phyloP scores from a whole-genome alignment of 2,888 invertebrate species.

The Phyto melanocephala region DNA sequence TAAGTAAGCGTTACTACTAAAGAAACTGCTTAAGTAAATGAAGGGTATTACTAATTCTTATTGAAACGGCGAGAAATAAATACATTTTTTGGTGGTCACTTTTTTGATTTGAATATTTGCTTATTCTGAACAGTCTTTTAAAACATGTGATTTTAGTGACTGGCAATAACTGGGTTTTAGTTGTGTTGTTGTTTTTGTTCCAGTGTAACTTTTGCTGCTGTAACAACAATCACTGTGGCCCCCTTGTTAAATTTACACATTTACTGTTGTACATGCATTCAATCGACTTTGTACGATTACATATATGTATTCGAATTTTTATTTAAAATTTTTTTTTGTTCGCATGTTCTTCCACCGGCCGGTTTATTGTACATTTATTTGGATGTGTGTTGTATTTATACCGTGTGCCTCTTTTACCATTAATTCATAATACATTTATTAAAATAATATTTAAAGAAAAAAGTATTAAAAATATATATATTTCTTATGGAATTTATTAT shows the following conservation, averaged over 20 bases:
- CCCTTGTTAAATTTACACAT: constrained; percentile 38
- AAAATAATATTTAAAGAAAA: too few species aligned
- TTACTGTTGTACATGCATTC: background rate
- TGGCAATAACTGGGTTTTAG: constrained; percentile 46
- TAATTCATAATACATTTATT: constrained; percentile 49
- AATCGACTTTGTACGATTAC: constrained; percentile 39
- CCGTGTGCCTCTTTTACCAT: constrained; percentile 14
- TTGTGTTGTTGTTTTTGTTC: background rate
- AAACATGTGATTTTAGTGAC: constrained; percentile 61
- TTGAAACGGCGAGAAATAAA: too few species aligned
- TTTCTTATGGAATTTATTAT: constrained; percentile 48
- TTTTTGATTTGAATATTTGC: too few species aligned
- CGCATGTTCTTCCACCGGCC: constrained; percentile 34
- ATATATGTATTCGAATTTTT: constrained; percentile 32
- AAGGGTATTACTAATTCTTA: too few species aligned
- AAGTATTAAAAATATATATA: background rate
- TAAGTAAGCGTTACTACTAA: too few species aligned
- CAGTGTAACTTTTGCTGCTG: background rate
- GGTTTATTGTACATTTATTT: constrained; percentile 8
- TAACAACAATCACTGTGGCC: constrained; percentile 46
- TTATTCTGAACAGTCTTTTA: background rate
- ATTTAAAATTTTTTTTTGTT: background rate
- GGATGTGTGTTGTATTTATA: background rate
- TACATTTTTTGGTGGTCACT: too few species aligned
- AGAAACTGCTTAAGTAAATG: too few species aligned